These are phyloP conservation scores for Isaurus tuberculatus DNA, from an alignment of 92 coral and sea anemone genomes.

Conservation along the genomic window DNA sequence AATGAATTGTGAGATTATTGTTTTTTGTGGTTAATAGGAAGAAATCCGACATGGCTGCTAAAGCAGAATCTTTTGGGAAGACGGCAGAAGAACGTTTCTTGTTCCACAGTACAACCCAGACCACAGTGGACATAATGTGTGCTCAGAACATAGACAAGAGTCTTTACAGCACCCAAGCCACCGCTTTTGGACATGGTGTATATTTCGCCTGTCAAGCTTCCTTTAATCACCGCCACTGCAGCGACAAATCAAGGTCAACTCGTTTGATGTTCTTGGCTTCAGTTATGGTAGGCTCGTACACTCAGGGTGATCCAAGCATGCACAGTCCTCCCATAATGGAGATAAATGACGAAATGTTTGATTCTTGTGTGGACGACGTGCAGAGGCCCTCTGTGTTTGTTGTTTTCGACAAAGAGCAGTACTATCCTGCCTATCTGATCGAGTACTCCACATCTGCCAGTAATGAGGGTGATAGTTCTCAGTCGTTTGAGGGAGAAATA, in stretches of 20 bases:
- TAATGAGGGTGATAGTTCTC: neutral
- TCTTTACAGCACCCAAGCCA: constrained; percentile 51
- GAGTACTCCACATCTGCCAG: constrained; percentile 37
- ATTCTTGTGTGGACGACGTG: constrained; percentile 83
- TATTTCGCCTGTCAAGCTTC: constrained; percentile 80
- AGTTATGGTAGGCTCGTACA: constrained; percentile 81
- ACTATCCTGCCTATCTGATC: constrained; percentile 77
- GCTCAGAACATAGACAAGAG: constrained; percentile 77
- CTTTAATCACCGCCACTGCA: constrained; percentile 72
- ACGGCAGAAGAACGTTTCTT: constrained; percentile 70
- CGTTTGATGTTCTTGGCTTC: constrained; percentile 81
- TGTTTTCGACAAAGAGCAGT: constrained; percentile 77
- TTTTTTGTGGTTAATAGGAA: constrained; percentile 57
- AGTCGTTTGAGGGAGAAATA: neutral
- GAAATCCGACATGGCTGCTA: constrained; percentile 70
- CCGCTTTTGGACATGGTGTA: constrained; percentile 78
- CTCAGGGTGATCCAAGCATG: constrained; percentile 75
- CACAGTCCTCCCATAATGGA: constrained; percentile 56
- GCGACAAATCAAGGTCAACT: constrained; percentile 56
- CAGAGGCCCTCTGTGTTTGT: constrained; percentile 76
- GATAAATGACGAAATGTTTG: constrained; percentile 51
- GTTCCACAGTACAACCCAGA: constrained; percentile 68
- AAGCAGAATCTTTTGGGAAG: constrained; percentile 31
- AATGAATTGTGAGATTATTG: neutral
- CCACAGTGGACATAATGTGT: constrained; percentile 69